Evolutionary conservation across 2,888 invertebrate species (phyloP).

Genomic region (Caenorhabditis drosophilae): DNA sequence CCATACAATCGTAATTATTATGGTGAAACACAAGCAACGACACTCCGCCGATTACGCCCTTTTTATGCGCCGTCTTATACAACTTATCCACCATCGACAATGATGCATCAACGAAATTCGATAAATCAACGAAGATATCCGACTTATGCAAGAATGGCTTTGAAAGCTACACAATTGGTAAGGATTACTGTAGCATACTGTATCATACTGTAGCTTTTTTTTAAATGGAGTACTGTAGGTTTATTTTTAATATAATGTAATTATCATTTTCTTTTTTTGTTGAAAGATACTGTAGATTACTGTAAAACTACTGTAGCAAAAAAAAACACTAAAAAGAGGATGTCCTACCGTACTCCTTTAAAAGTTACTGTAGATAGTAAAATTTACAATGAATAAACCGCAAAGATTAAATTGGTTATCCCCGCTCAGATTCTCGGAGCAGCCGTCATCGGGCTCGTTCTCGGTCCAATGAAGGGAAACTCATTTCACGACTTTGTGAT

Average conservation of each 20-base stretch:
- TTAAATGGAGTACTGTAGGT: no score
- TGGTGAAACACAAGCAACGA: conserved; percentile 35
- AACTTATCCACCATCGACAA: conserved; percentile 61
- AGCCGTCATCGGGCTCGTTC: conserved; percentile 58
- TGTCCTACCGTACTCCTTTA: no score
- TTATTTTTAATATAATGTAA: no score
- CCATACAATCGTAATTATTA: conserved; percentile 31
- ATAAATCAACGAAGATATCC: conserved; percentile 43
- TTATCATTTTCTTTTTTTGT: no score
- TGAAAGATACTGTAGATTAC: no score
- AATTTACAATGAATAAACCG: no score
- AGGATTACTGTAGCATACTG: no score
- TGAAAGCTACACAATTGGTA: conserved; percentile 59
- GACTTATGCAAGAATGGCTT: conserved; percentile 36
- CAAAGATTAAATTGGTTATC: no score
- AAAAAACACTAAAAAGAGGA: no score
- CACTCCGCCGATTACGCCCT: conserved; percentile 45
- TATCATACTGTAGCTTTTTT: no score
- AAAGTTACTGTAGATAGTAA: no score
- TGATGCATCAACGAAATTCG: conserved; percentile 44
- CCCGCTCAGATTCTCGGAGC: conserved; percentile 62
- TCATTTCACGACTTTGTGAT: conserved; percentile 60
- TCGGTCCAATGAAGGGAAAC: conserved; percentile 57
- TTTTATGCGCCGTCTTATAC: conserved; percentile 63
- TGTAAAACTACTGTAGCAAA: no score